These are phyloP conservation scores for Drosophila neocordata DNA, from an alignment of 1,140 invertebrate species.

Conservation along the genomic window DNA sequence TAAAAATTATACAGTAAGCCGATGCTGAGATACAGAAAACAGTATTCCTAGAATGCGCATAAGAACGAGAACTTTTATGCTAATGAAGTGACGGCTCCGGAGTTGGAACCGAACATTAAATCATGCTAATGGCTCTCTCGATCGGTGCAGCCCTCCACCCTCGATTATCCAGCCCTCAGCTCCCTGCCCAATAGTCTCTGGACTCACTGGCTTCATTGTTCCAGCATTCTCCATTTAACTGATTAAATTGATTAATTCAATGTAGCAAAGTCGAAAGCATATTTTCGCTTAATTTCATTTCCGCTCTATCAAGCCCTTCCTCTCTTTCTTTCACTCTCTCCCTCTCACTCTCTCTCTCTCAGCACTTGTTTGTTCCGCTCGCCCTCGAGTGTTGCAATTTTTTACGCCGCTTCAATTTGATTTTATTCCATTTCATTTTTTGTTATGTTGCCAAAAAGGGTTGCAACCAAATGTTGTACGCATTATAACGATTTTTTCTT, in stretches of 20 bases:
- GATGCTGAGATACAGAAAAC: constrained; percentile 25
- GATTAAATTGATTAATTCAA: constrained; percentile 82
- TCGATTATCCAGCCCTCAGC: background rate
- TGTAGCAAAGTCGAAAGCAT: constrained; percentile 66
- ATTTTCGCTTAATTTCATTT: constrained; percentile 80
- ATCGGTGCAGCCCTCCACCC: constrained; percentile 22
- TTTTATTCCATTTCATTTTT: constrained; percentile 8
- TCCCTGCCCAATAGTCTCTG: background rate
- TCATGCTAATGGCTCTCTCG: constrained; percentile 64
- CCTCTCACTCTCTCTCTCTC: background rate
- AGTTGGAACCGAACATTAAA: constrained; percentile 49
- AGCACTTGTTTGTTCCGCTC: constrained; percentile 72
- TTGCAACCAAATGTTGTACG: constrained; percentile 60
- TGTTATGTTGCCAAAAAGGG: constrained; percentile 52
- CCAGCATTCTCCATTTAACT: constrained; percentile 41
- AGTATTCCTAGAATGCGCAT: constrained; percentile 62
- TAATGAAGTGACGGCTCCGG: constrained; percentile 55
- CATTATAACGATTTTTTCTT: constrained; percentile 50
- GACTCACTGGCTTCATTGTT: background rate
- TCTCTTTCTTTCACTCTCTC: background rate
- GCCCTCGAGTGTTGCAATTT: constrained; percentile 72
- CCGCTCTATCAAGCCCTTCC: constrained; percentile 42
- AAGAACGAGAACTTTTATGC: constrained; percentile 66
- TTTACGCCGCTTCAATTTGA: constrained; percentile 56
- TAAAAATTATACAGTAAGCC: constrained; percentile 78